Conservation (phyloP, 2,797 vertebrate species). For the Rhabdophis nuchalis region DNA sequence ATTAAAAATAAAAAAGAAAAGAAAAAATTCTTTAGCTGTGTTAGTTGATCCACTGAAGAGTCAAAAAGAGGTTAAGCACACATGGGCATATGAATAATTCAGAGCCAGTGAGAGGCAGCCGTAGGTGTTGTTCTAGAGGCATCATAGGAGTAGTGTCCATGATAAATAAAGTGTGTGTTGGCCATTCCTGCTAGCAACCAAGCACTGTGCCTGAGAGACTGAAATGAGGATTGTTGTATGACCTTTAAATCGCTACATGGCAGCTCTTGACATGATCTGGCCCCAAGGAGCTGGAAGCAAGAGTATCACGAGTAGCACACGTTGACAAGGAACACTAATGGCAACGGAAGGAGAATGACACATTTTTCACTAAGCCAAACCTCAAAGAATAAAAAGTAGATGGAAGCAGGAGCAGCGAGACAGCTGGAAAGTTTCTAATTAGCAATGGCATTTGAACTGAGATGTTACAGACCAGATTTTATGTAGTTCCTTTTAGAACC, state of each 20-base stretch:
- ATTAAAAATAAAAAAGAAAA: neutral
- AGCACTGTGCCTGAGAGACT: neutral
- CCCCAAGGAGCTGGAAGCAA: neutral
- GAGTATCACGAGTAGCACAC: neutral
- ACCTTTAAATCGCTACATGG: conserved; percentile 1
- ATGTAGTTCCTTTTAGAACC: neutral
- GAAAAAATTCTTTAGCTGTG: neutral
- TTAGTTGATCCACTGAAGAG: neutral
- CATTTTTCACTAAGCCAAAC: neutral
- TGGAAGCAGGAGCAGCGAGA: neutral
- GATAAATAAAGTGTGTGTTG: neutral
- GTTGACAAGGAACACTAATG: neutral
- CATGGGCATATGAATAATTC: neutral
- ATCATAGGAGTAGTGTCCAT: neutral
- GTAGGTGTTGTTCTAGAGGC: neutral
- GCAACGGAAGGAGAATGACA: neutral
- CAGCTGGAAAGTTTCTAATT: neutral
- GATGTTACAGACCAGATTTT: neutral
- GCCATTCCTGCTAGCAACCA: neutral
- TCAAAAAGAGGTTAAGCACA: neutral
- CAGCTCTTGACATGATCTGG: neutral
- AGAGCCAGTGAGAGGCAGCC: neutral
- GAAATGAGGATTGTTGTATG: neutral
- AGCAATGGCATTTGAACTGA: neutral
- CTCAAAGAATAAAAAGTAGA: neutral